These are phyloP conservation scores for Melanotaenia trifasciata DNA, from an alignment of 2,797 vertebrate genomes.

Conservation along the genomic window DNA sequence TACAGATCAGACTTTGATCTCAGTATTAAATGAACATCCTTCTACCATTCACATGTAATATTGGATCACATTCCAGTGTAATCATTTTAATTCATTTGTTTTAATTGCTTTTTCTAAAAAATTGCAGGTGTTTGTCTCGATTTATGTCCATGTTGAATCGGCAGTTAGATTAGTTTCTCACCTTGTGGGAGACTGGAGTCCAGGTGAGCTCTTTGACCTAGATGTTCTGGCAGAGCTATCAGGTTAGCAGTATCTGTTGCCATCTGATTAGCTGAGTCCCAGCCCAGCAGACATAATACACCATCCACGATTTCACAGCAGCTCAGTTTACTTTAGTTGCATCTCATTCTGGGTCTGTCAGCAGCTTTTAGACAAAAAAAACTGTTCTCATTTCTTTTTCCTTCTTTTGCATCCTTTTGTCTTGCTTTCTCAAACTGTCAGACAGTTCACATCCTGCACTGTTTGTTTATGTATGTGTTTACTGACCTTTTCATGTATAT, in stretches of 20 bases:
- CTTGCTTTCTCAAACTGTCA: slow-evolving; percentile 7
- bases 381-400: slow-evolving; percentile 18
- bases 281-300: slow-evolving; percentile 63
- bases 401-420: slow-evolving; percentile 32
- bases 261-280: slow-evolving; percentile 62
- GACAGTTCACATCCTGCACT: background rate
- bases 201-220: slow-evolving; percentile 67
- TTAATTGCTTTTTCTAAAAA: slow-evolving; percentile 13
- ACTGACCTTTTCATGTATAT: slow-evolving; percentile 29
- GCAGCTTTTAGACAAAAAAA: slow-evolving; percentile 59
- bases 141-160: slow-evolving; percentile 5
- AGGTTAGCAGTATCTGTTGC: slow-evolving; percentile 60
- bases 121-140: background rate
- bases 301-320: slow-evolving; percentile 55
- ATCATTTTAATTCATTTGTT: background rate
- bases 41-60: background rate
- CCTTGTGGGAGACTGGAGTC: slow-evolving; percentile 25
- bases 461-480: slow-evolving; percentile 15
- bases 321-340: slow-evolving; percentile 70
- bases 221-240: slow-evolving; percentile 58
- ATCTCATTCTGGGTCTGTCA: slow-evolving; percentile 62
- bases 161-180: slow-evolving; percentile 40
- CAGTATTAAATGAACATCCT: background rate
- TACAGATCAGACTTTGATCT: background rate
- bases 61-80: background rate